Conservation (phyloP, 2,797 vertebrate genomes). For the Galago senegalensis region DNA sequence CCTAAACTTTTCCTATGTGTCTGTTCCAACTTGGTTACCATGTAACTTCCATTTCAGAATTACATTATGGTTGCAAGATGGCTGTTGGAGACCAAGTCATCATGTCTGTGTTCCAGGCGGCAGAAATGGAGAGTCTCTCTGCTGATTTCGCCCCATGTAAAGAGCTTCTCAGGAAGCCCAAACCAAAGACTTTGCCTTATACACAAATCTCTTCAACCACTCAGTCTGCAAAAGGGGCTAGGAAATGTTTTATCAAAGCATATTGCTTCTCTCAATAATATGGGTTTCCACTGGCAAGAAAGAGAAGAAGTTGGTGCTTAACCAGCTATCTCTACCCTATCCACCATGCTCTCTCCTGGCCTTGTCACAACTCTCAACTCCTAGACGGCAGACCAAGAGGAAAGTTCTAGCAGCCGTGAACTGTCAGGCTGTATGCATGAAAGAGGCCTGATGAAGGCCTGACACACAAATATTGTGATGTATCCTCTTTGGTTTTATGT, state of each 20-base stretch:
- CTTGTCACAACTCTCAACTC: not conserved
- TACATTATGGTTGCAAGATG: not conserved
- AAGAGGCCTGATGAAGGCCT: not conserved
- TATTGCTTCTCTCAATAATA: not conserved
- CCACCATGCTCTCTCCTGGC: not conserved
- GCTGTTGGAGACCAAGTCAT: not conserved
- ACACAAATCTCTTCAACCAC: not conserved
- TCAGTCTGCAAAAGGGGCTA: not conserved
- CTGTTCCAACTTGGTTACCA: not conserved
- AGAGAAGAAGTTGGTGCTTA: not conserved
- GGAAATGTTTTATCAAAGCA: not conserved
- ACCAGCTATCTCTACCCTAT: not conserved
- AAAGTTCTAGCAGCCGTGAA: not conserved
- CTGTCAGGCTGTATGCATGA: not conserved
- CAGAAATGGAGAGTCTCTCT: not conserved
- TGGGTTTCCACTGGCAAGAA: not conserved
- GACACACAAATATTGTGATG: slow-evolving; percentile 15
- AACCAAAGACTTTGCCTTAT: not conserved
- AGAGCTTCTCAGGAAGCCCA: not conserved
- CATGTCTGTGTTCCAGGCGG: not conserved
- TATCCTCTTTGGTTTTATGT: slow-evolving; percentile 5
- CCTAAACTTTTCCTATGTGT: not conserved
- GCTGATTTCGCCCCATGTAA: not conserved
- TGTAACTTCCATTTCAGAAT: not conserved
- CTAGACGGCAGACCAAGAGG: not conserved